Conservation (phyloP, 2,113 vertebrate species). For the Cyanoderma ruficeps region DNA sequence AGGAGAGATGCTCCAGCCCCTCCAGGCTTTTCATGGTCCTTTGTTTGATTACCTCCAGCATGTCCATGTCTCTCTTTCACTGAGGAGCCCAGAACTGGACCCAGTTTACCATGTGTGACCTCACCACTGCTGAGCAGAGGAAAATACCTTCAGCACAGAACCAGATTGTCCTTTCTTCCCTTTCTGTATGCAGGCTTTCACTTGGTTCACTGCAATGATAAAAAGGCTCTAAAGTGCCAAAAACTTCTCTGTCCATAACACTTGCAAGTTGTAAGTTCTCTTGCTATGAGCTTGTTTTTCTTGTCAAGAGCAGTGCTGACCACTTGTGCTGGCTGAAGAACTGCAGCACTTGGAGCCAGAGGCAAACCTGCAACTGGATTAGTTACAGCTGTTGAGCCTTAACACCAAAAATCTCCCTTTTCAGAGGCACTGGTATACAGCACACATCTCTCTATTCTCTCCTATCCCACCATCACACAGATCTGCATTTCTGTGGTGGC, state of each 20-base stretch:
- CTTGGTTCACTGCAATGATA: background rate
- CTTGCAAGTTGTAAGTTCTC: background rate
- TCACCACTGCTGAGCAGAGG: background rate
- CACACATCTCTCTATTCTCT: fast-evolving
- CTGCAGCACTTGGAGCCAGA: background rate
- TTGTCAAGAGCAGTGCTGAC: background rate
- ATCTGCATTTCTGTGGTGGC: background rate
- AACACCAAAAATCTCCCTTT: background rate
- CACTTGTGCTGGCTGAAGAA: background rate
- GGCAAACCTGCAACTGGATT: background rate
- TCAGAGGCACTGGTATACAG: background rate
- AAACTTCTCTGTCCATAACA: background rate
- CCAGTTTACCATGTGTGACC: too few relatives aligned
- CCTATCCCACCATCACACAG: fast-evolving
- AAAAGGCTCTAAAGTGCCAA: background rate
- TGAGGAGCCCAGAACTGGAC: background rate
- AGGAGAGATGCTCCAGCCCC: background rate
- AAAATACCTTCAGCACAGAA: background rate
- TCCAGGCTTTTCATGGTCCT: background rate
- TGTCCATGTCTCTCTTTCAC: background rate
- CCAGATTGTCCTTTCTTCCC: background rate
- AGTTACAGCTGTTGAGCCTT: background rate
- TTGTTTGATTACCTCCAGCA: background rate
- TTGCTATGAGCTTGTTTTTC: background rate
- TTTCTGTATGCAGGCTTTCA: background rate